A percentile compares a stretch with the other conserved stretches of the same genome.
These are phyloP conservation scores for Bubo scandiacus DNA, from an alignment of 2,113 vertebrate genomes.

Conservation along the genomic window DNA sequence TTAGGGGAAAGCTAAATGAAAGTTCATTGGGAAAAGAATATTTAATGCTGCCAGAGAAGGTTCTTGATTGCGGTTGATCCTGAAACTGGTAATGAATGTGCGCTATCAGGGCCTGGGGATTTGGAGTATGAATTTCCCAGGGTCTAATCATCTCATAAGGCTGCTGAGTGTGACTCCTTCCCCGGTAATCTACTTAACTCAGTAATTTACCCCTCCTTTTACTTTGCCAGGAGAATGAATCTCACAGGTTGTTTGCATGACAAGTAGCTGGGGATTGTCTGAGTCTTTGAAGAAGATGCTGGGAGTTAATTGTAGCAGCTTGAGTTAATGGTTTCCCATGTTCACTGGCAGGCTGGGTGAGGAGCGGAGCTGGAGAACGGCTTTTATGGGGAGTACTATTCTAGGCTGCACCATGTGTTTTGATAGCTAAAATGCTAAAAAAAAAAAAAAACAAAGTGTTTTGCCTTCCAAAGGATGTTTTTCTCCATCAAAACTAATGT, in stretches of 20 bases:
- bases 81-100: slow-evolving; percentile 58
- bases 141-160: slow-evolving; percentile 79
- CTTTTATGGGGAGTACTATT: slow-evolving; percentile 24
- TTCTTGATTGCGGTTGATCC: slow-evolving; percentile 65
- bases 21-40: background rate
- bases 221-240: slow-evolving; percentile 68
- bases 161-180: slow-evolving; percentile 76
- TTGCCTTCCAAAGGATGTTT: slow-evolving; percentile 34
- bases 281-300: slow-evolving; percentile 61
- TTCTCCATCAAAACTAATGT: slow-evolving; percentile 20
- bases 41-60: slow-evolving; percentile 8
- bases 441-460: background rate
- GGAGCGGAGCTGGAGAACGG: slow-evolving; percentile 46
- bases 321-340: slow-evolving; percentile 70
- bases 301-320: slow-evolving; percentile 72
- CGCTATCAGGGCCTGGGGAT: slow-evolving; percentile 55
- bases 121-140: slow-evolving; percentile 79
- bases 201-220: slow-evolving; percentile 71
- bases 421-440: slow-evolving; percentile 48
- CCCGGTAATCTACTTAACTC: slow-evolving; percentile 84
- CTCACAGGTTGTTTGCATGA: slow-evolving; percentile 81
- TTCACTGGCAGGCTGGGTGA: slow-evolving; percentile 58
- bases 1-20: background rate
- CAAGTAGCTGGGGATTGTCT: slow-evolving; percentile 75
- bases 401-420: background rate